Percentiles rank a stretch among this genome's conserved stretches.
Conservation (phyloP, 2,113 vertebrate species). For the Oryzias celebensis region DNA sequence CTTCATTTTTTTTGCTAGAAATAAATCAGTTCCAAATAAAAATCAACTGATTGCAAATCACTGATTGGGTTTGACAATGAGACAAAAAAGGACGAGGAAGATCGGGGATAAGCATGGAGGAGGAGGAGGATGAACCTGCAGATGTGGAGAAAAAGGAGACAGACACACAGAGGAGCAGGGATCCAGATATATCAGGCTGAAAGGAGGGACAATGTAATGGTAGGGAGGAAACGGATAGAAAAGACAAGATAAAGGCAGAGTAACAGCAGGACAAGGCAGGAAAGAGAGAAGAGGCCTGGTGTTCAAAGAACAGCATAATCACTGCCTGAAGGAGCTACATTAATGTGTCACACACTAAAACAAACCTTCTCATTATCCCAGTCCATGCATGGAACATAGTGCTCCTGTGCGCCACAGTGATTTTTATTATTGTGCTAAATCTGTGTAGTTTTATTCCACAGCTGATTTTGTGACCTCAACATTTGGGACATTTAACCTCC, state of each 20-base stretch:
- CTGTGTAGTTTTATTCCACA: too few relatives aligned
- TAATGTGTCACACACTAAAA: conserved; percentile 13
- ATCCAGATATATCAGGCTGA: conserved; percentile 47
- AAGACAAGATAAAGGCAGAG: conserved; percentile 49
- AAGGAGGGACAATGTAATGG: conserved; percentile 45
- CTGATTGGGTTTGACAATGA: too few relatives aligned
- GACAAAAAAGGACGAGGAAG: conserved; percentile 7
- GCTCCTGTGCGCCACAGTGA: not conserved
- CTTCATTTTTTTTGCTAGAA: too few relatives aligned
- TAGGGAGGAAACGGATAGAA: conserved; percentile 24
- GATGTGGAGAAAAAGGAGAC: conserved; percentile 30
- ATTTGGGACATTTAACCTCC: too few relatives aligned
- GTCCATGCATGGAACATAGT: too few relatives aligned
- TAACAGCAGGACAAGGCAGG: conserved; percentile 38
- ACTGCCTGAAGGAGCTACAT: conserved; percentile 45
- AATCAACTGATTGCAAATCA: not conserved
- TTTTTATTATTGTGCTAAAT: conserved; percentile 12
- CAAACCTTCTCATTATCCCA: conserved; percentile 14
- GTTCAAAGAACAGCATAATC: conserved; percentile 66
- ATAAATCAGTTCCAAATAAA: not conserved
- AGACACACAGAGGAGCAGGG: conserved; percentile 29
- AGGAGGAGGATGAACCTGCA: conserved; percentile 7
- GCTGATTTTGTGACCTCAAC: too few relatives aligned
- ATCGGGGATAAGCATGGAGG: not conserved
- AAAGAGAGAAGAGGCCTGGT: conserved; percentile 31